Percentiles rank a stretch among this genome's conserved stretches.
Evolutionary conservation across 64 coral and sea anemone species (phyloP).

Genomic region (Actinia equina): DNA sequence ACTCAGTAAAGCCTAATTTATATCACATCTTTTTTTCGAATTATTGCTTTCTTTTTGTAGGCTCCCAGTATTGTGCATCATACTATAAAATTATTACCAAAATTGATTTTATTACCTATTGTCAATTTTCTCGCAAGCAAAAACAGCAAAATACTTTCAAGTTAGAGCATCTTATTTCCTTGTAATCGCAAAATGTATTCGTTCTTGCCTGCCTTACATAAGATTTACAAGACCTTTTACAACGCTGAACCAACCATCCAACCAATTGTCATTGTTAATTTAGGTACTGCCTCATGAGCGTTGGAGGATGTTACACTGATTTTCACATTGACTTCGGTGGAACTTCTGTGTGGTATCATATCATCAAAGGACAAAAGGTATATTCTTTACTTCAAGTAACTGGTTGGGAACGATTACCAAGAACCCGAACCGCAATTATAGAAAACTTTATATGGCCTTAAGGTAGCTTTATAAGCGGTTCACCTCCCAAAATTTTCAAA

Average conservation of each 20-base stretch:
- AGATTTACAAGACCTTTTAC: too few species aligned
- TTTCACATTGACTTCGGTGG: conserved; percentile 98
- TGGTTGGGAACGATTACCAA: too few species aligned
- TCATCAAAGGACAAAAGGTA: conserved; percentile 88
- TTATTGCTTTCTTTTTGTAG: not conserved
- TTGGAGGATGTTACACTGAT: conserved; percentile 87
- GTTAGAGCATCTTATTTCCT: not conserved
- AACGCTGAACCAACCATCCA: not conserved
- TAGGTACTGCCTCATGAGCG: conserved; percentile 97
- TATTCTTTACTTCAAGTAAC: not conserved
- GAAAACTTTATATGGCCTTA: too few species aligned
- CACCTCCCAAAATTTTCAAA: too few species aligned
- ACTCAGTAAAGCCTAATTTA: not conserved
- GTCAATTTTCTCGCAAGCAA: not conserved
- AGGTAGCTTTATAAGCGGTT: too few species aligned
- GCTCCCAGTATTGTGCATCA: not conserved
- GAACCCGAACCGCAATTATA: too few species aligned
- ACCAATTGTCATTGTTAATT: not conserved
- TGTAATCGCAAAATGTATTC: not conserved
- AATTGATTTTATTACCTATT: not conserved
- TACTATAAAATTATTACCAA: not conserved
- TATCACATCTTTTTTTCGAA: not conserved
- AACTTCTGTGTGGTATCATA: conserved; percentile 95
- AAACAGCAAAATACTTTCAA: not conserved
- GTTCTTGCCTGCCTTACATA: not conserved